Evolutionary conservation across 2,888 invertebrate species (phyloP).

Genomic region (Parnassius glacialis): DNA sequence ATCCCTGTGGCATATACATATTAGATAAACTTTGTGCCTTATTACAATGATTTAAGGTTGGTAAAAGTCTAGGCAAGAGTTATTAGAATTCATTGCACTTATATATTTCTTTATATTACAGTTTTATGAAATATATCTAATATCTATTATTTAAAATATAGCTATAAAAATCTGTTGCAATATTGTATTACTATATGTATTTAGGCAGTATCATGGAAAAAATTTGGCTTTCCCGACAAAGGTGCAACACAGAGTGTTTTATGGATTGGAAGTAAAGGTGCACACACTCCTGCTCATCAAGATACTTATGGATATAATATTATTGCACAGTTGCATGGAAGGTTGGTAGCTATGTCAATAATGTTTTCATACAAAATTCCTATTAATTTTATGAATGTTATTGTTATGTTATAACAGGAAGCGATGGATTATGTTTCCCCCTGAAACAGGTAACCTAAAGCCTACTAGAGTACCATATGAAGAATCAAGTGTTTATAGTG

Average conservation of each 20-base stretch:
- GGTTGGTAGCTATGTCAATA: constrained; percentile 68
- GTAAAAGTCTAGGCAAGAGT: too few relatives aligned
- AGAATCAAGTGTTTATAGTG: constrained; percentile 96
- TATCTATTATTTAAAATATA: background rate
- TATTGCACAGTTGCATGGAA: constrained; percentile 93
- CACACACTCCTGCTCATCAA: constrained; percentile 96
- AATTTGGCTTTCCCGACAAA: constrained; percentile 86
- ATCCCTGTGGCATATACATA: too few relatives aligned
- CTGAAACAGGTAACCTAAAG: constrained; percentile 84
- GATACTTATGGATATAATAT: constrained; percentile 97
- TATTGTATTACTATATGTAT: background rate
- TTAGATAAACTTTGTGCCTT: too few relatives aligned
- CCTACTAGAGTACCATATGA: constrained; percentile 96
- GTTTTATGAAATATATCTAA: too few relatives aligned
- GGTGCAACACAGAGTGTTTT: constrained; percentile 86
- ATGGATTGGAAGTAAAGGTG: constrained; percentile 93
- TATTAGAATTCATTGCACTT: too few relatives aligned
- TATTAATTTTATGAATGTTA: background rate
- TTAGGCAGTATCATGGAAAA: constrained; percentile 78
- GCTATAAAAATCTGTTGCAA: background rate
- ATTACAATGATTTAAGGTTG: too few relatives aligned
- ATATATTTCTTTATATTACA: too few relatives aligned
- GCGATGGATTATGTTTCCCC: constrained; percentile 95
- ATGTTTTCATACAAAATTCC: background rate
- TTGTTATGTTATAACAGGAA: constrained; percentile 83